Percentiles rank a stretch among this genome's conserved stretches.
Conservation (phyloP, 2,888 invertebrate species). For the Bombylius discolor region DNA sequence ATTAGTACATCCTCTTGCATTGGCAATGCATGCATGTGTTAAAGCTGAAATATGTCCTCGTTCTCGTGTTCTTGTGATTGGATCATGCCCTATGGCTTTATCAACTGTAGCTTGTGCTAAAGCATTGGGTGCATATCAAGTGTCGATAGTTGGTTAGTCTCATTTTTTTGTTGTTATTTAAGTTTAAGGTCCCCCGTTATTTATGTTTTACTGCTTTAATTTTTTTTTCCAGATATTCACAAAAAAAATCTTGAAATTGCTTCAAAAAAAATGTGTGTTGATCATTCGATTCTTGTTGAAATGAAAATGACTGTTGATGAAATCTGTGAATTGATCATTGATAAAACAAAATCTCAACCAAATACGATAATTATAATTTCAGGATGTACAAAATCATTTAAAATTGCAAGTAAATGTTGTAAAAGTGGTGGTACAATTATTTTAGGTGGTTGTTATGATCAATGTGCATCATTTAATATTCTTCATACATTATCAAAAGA, state of each 20-base stretch:
- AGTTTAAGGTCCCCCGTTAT: too few relatives aligned
- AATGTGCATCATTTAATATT: slow-evolving; percentile 27
- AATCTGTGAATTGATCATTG: slow-evolving; percentile 19
- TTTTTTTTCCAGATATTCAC: too few relatives aligned
- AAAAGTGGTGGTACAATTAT: slow-evolving; percentile 24
- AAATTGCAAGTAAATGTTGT: slow-evolving; percentile 24
- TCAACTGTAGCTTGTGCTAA: slow-evolving; percentile 24
- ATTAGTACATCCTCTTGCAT: slow-evolving; percentile 22
- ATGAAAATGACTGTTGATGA: slow-evolving; percentile 14
- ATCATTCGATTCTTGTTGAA: slow-evolving; percentile 17
- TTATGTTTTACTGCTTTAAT: too few relatives aligned
- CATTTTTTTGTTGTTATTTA: too few relatives aligned
- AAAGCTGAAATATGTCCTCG: slow-evolving; percentile 21
- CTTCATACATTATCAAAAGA: slow-evolving; percentile 28
- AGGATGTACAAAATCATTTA: slow-evolving; percentile 24
- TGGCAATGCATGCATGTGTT: slow-evolving; percentile 26
- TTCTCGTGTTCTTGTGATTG: slow-evolving; percentile 25
- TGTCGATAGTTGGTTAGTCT: slow-evolving; percentile 20
- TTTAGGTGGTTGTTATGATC: slow-evolving; percentile 25
- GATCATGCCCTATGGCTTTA: slow-evolving; percentile 23
- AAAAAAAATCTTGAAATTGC: slow-evolving; percentile 1
- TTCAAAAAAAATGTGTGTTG: slow-evolving; percentile 10
- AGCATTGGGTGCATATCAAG: slow-evolving; percentile 23
- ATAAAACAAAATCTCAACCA: slow-evolving; percentile 20
- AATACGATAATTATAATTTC: slow-evolving; percentile 27